These are phyloP conservation scores for Eupithecia pulchellata DNA, from an alignment of 2,888 invertebrate genomes.

Conservation along the genomic window DNA sequence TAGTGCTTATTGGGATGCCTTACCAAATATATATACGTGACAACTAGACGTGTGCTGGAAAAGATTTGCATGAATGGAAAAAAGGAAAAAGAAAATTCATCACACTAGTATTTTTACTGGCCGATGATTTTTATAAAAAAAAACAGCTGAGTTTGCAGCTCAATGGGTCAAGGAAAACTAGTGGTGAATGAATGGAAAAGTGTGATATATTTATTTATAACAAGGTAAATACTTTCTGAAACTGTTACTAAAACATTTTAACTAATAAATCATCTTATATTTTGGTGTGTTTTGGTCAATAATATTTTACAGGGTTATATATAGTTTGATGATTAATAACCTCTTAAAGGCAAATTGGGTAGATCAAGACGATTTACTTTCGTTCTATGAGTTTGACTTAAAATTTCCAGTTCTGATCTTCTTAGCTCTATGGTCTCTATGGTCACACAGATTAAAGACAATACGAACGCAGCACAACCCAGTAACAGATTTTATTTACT, in stretches of 20 bases:
- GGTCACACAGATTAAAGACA: too few relatives aligned
- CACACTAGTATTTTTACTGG: background rate
- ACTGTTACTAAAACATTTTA: background rate
- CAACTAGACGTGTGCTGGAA: background rate
- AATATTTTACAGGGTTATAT: too few relatives aligned
- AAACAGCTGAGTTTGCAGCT: background rate
- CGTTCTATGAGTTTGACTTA: too few relatives aligned
- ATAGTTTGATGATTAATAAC: too few relatives aligned
- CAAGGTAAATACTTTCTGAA: background rate
- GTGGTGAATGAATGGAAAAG: background rate
- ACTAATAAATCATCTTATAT: background rate
- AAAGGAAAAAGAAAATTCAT: background rate
- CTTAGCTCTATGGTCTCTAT: too few relatives aligned
- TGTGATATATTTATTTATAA: background rate
- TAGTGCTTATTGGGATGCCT: constrained; percentile 5
- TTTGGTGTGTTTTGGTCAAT: background rate
- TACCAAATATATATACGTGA: background rate
- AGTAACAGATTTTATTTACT: too few relatives aligned
- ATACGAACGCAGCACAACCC: too few relatives aligned
- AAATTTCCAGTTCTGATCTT: too few relatives aligned
- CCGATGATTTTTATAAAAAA: background rate
- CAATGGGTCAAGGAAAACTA: background rate
- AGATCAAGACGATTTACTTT: too few relatives aligned
- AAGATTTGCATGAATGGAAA: background rate
- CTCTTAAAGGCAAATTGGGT: too few relatives aligned